Evolutionary conservation across 2,797 vertebrate species (phyloP), one percentile per base, ranked within the genome.

Genomic region (Cirrhinus mrigala): DNA sequence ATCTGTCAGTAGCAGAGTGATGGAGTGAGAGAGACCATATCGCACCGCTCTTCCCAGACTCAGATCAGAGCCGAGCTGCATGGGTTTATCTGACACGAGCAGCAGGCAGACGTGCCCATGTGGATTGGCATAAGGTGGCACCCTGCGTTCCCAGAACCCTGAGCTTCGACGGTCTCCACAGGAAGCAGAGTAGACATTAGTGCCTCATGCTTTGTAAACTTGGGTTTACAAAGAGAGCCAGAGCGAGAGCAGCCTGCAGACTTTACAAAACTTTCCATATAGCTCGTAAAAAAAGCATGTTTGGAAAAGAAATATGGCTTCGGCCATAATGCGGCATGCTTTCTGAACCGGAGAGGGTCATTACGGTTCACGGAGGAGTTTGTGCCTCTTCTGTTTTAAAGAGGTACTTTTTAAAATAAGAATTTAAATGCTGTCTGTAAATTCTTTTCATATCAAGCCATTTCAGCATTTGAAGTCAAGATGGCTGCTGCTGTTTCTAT

Each of bases 211-310:
- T 84, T n/a, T n/a, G n/a, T n/a, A n/a, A n/a, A 82, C 73, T 75
- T 70, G 37, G 73, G 15, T 83, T 77, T 82, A 66, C 60, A 76
- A 50, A 68, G 16, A 18, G 9, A 62, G 50, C 64, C 27, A 70
- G 37, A 27, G 33, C 6, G n/a, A 50, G 16, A 83, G 79, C 48
- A 68, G 60, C 29, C 66, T 64, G 24, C 33, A 58, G 62, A 56
- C 50, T 37, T 84, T 44, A 84, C 81, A 77, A 90, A 80, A 91
- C 91, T 87, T 87, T 92, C 90, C 90, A 87, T 79, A 71, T 79
- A 73, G 33, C 46, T 44, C 14, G 4, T 74, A 81, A 85, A 76
- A 54, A 71, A 44, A 79, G 1, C 15, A 79, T 40, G n/a, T 40
- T 71, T 24, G 76, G 77, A 89, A 52, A 79, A 84, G n/a, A 91